phyloP scores from a whole-genome alignment of 2,113 vertebrate genomes.

The Pseudonaja textilis region DNA sequence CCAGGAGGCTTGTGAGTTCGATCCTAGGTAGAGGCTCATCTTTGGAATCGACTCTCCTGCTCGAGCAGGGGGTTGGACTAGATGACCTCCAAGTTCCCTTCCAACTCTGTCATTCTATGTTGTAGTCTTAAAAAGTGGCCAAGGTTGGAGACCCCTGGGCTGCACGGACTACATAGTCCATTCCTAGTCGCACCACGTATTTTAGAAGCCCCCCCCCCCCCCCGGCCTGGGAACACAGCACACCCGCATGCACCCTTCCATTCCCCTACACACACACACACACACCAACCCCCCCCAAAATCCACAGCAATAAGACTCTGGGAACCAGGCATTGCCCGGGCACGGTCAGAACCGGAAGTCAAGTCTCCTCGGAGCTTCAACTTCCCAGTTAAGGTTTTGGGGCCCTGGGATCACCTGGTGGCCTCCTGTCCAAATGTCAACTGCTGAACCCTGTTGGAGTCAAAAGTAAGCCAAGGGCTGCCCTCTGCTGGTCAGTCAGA shows the following conservation, averaged over 20 bases:
- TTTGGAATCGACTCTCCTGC: too few species aligned
- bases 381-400: not conserved
- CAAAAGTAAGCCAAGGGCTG: not conserved
- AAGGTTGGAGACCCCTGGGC: not conserved
- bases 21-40: too few species aligned
- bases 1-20: too few species aligned
- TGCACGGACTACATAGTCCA: not conserved
- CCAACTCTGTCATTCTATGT: too few species aligned
- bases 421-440: not conserved
- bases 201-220: not conserved
- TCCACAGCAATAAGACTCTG: conserved; percentile 64
- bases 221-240: not conserved
- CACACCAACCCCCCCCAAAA: conserved; percentile 29
- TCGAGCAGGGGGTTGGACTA: too few species aligned
- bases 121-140: not conserved
- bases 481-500: not conserved
- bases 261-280: not conserved
- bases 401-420: not conserved
- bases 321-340: conserved; percentile 59
- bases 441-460: not conserved
- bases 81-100: too few species aligned
- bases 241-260: not conserved
- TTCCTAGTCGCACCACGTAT: not conserved
- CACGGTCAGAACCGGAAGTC: not conserved
- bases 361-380: not conserved